Evolutionary conservation across 2,113 vertebrate genomes (phyloP).

Genomic region (Sturnus vulgaris): DNA sequence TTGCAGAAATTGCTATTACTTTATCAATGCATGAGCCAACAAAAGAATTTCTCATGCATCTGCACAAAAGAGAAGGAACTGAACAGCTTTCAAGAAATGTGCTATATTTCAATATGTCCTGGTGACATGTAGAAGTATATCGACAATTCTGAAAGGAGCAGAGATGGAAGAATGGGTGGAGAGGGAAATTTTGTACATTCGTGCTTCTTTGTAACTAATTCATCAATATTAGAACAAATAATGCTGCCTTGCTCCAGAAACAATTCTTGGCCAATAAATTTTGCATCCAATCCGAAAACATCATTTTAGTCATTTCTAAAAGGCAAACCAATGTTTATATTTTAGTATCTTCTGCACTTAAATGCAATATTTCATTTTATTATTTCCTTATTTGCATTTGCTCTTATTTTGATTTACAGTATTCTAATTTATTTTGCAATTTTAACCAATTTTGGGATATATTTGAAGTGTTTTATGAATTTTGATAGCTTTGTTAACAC

Average conservation of each 20-base stretch:
- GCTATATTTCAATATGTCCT: not conserved
- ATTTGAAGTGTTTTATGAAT: not conserved
- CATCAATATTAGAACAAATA: not conserved
- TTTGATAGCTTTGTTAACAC: not conserved
- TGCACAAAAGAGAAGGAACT: not conserved
- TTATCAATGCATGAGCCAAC: constrained; percentile 16
- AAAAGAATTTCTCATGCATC: constrained; percentile 22
- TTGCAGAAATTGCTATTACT: constrained; percentile 29
- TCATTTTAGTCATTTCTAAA: not conserved
- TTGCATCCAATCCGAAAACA: not conserved
- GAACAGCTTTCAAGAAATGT: constrained; percentile 5
- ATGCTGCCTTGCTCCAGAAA: not conserved
- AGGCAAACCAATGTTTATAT: not conserved
- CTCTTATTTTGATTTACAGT: not conserved
- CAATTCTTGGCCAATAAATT: not conserved
- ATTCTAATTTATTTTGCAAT: not conserved
- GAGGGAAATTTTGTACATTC: not conserved
- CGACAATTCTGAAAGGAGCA: not conserved
- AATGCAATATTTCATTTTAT: not conserved
- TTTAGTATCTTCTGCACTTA: not conserved
- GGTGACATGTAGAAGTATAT: not conserved
- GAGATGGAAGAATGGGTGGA: not conserved
- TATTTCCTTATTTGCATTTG: not conserved
- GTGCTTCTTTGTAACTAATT: not conserved
- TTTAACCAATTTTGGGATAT: not conserved